A percentile compares a stretch with the other conserved stretches of the same genome.
phyloP scores from a whole-genome alignment of 2,113 vertebrate genomes.

The Cottus gobio region DNA sequence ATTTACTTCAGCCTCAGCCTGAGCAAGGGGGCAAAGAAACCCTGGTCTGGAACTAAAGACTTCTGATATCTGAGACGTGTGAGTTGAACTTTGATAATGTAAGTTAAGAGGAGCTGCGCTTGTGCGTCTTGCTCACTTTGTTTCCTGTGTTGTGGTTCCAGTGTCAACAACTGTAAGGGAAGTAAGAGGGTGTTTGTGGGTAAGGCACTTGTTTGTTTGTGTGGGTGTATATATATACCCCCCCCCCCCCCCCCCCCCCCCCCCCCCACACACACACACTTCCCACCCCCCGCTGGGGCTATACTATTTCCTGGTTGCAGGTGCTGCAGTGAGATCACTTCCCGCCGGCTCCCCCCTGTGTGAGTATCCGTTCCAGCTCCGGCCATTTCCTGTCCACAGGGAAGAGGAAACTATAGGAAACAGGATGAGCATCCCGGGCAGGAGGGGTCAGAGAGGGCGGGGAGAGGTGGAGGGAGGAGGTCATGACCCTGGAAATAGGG shows the following conservation, averaged over 20 bases:
- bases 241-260: too few relatives aligned
- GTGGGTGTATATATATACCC: too few relatives aligned
- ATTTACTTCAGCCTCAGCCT: slow-evolving; percentile 39
- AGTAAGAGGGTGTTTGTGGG: slow-evolving; percentile 62
- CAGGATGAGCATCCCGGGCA: slow-evolving; percentile 81
- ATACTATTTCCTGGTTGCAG: slow-evolving; percentile 80
- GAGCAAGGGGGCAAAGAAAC: slow-evolving; percentile 13
- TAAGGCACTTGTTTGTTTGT: slow-evolving; percentile 48
- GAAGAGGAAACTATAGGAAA: slow-evolving; percentile 82
- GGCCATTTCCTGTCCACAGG: slow-evolving; percentile 78
- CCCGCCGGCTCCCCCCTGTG: slow-evolving; percentile 63
- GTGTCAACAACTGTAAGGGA: slow-evolving; percentile 80
- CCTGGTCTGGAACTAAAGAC: neutral
- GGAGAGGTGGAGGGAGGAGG: slow-evolving; percentile 55
- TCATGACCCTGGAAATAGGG: slow-evolving; percentile 68
- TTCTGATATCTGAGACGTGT: neutral
- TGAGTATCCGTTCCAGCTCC: slow-evolving; percentile 67
- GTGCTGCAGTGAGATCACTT: slow-evolving; percentile 85
- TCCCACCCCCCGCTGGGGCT: slow-evolving; percentile 52
- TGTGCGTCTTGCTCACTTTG: slow-evolving; percentile 43
- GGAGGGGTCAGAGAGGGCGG: slow-evolving; percentile 68
- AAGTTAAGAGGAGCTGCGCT: slow-evolving; percentile 17
- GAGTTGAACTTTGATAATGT: slow-evolving; percentile 10
- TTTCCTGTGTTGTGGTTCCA: slow-evolving; percentile 76
- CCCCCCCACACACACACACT: too few relatives aligned